A percentile compares a stretch with the other conserved stretches of the same genome.
Evolutionary conservation across 2,113 vertebrate genomes (phyloP).

Genomic region (Brachypodius melanocephalos): DNA sequence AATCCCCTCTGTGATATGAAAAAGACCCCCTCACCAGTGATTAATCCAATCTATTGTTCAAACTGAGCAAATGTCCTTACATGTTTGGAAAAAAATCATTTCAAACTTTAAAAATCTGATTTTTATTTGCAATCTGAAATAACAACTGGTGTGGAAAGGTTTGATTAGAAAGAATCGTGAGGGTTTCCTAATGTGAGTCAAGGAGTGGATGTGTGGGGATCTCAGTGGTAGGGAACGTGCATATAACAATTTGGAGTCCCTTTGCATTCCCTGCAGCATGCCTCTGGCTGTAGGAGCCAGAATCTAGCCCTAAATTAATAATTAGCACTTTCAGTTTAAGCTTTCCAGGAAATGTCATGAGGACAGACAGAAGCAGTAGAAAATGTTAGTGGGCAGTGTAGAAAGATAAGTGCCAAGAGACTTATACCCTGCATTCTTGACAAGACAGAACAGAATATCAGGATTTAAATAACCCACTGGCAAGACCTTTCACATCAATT

Average conservation of each 20-base stretch:
- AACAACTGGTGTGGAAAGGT: not conserved
- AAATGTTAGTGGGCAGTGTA: slow-evolving; percentile 47
- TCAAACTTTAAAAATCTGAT: not conserved
- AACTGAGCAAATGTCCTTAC: not conserved
- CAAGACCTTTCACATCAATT: slow-evolving; percentile 52
- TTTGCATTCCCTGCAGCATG: slow-evolving; percentile 58
- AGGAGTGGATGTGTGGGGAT: not conserved
- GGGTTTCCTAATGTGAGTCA: not conserved
- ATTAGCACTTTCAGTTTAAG: slow-evolving; percentile 49
- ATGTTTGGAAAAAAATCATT: not conserved
- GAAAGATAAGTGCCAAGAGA: slow-evolving; percentile 32
- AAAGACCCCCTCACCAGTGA: not conserved
- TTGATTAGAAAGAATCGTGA: not conserved
- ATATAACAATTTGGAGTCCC: slow-evolving; percentile 34
- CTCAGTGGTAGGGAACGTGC: not conserved
- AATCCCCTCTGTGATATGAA: not conserved
- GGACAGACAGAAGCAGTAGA: slow-evolving; percentile 14
- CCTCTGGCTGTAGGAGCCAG: slow-evolving; percentile 63
- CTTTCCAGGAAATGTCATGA: slow-evolving; percentile 39
- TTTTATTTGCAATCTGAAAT: not conserved
- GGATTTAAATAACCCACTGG: slow-evolving; percentile 47
- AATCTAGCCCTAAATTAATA: slow-evolving; percentile 68
- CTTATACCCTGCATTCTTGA: slow-evolving; percentile 41
- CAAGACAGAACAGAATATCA: slow-evolving; percentile 28
- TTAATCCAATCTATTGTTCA: not conserved